A percentile compares a stretch with the other conserved stretches of the same genome.
Evolutionary conservation across 2,113 vertebrate species (phyloP).

Genomic region (Pongo abelii): DNA sequence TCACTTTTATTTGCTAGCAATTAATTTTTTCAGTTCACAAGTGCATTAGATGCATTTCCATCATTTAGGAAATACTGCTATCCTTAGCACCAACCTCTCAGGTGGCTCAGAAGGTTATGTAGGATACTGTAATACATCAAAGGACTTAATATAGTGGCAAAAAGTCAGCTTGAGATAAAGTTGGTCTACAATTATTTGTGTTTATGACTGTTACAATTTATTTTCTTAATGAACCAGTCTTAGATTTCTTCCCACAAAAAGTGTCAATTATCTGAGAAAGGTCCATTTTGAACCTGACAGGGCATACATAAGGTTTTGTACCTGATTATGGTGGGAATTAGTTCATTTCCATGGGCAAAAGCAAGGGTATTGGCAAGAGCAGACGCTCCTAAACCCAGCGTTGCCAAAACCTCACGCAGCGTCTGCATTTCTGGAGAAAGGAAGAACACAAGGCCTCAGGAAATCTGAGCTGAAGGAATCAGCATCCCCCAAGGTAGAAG

Average conservation of each 20-base stretch:
- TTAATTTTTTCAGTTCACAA: neutral
- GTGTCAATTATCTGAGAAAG: neutral
- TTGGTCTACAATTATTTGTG: neutral
- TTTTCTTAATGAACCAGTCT: neutral
- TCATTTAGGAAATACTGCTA: neutral
- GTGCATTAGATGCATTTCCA: neutral
- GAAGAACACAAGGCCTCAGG: neutral
- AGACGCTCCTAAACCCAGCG: neutral
- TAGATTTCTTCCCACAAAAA: neutral
- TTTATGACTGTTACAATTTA: neutral
- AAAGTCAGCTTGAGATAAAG: neutral
- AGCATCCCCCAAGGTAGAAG: neutral
- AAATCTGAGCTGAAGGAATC: neutral
- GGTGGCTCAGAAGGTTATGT: no score
- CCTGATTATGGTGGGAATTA: slow-evolving; percentile 49
- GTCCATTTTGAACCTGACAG: neutral
- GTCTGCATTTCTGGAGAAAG: slow-evolving; percentile 55
- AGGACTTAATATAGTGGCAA: neutral
- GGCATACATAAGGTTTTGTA: neutral
- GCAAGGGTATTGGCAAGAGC: neutral
- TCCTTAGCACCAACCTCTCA: no score
- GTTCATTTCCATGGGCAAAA: slow-evolving; percentile 35
- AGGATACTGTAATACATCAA: neutral
- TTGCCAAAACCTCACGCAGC: neutral
- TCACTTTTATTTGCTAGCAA: neutral